These are phyloP conservation scores for Diloba caeruleocephala DNA, from an alignment of 2,888 invertebrate species.

Conservation along the genomic window DNA sequence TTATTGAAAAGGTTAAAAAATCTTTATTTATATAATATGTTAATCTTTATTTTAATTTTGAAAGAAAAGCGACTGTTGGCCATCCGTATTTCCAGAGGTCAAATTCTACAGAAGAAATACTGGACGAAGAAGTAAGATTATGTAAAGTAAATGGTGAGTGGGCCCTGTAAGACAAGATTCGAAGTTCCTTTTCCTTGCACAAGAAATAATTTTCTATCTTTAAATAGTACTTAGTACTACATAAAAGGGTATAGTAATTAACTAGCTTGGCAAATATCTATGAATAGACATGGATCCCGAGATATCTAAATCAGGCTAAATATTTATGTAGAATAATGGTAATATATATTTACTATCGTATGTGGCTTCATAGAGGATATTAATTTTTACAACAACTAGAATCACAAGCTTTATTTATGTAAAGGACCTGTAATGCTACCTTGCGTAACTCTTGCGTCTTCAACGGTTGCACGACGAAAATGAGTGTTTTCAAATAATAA, in stretches of 20 bases:
- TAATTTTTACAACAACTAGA: constrained; percentile 13
- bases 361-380: constrained; percentile 17
- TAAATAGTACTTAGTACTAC: constrained; percentile 5
- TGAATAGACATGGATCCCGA: constrained; percentile 20
- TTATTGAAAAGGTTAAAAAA: too few species aligned
- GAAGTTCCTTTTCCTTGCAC: too few species aligned
- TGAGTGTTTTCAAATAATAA: constrained; percentile 37
- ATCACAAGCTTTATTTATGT: constrained; percentile 23
- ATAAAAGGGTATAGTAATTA: constrained; percentile 31
- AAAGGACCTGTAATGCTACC: constrained; percentile 21
- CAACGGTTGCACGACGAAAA: constrained; percentile 23
- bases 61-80: too few species aligned
- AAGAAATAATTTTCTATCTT: neutral
- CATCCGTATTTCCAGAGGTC: too few species aligned
- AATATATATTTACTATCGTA: constrained; percentile 31
- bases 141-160: too few species aligned
- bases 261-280: constrained; percentile 21
- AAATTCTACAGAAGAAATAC: too few species aligned
- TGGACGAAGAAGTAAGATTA: too few species aligned
- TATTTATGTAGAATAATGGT: constrained; percentile 25
- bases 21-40: too few species aligned
- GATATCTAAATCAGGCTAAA: constrained; percentile 36
- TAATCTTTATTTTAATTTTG: too few species aligned
- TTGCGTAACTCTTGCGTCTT: constrained; percentile 24
- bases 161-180: too few species aligned